Conservation (phyloP, 2,113 vertebrate genomes). For the Anoplopoma fimbria region DNA sequence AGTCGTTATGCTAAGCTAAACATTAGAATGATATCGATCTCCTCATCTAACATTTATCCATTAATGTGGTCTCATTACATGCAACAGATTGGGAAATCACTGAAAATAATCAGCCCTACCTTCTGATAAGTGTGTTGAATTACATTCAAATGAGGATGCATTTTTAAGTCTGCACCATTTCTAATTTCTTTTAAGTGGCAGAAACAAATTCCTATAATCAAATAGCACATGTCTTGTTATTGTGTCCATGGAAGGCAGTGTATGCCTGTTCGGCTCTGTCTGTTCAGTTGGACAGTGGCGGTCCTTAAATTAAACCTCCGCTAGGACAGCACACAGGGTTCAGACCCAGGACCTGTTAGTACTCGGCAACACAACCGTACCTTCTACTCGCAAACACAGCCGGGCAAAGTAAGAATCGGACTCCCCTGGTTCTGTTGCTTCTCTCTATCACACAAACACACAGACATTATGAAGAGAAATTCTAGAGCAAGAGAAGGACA, state of each 20-base stretch:
- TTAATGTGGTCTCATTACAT: background rate
- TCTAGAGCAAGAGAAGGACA: background rate
- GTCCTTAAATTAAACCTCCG: conserved; percentile 71
- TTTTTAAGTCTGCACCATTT: background rate
- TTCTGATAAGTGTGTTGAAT: background rate
- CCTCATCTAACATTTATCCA: background rate
- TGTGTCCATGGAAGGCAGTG: background rate
- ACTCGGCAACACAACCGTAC: conserved; percentile 21
- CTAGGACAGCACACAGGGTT: conserved; percentile 35
- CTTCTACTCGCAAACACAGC: background rate
- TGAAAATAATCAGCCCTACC: background rate
- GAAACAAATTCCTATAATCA: background rate
- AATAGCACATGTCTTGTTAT: background rate
- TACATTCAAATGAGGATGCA: background rate
- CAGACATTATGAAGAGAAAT: background rate
- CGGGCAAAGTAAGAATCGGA: background rate
- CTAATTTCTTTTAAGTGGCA: background rate
- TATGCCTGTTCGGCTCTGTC: conserved; percentile 21
- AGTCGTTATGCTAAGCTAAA: background rate
- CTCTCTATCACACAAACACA: background rate
- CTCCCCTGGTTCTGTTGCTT: background rate
- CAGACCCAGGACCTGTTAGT: conserved; percentile 33
- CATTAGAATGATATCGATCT: background rate
- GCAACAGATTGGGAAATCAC: background rate
- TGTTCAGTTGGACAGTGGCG: conserved; percentile 56